These are phyloP conservation scores for Sclerodermus sp. DNA, from an alignment of 2,888 invertebrate species.

Conservation along the genomic window DNA sequence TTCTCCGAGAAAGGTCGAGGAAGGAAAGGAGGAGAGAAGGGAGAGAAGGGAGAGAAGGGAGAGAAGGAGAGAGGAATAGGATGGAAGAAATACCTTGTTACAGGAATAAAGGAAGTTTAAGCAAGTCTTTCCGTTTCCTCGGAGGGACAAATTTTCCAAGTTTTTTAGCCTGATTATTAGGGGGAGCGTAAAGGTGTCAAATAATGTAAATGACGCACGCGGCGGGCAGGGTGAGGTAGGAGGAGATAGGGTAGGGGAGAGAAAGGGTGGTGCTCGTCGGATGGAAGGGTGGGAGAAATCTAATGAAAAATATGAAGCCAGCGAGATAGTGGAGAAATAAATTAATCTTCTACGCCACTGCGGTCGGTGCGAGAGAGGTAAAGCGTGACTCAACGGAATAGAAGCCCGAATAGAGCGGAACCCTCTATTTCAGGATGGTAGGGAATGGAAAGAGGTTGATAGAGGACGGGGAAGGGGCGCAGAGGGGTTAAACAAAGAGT, in stretches of 20 bases:
- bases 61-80: neutral
- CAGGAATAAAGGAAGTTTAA: too few relatives aligned
- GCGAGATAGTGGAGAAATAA: slow-evolving; percentile 25
- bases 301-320: slow-evolving; percentile 18
- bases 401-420: too few relatives aligned
- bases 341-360: slow-evolving; percentile 30
- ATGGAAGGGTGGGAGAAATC: slow-evolving; percentile 17
- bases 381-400: neutral
- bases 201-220: slow-evolving; percentile 14
- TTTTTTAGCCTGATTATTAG: too few relatives aligned
- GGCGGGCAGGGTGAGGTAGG: neutral
- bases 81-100: neutral
- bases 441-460: neutral
- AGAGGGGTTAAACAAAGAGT: too few relatives aligned
- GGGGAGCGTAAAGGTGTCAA: slow-evolving; percentile 1
- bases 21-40: neutral
- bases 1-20: neutral
- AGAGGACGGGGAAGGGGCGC: neutral
- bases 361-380: slow-evolving; percentile 1
- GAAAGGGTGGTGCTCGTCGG: too few relatives aligned
- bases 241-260: neutral
- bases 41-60: neutral
- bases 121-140: neutral
- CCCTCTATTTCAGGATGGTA: too few relatives aligned
- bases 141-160: too few relatives aligned